Conservation (phyloP, 2,113 vertebrate species). For the Suncus etruscus region DNA sequence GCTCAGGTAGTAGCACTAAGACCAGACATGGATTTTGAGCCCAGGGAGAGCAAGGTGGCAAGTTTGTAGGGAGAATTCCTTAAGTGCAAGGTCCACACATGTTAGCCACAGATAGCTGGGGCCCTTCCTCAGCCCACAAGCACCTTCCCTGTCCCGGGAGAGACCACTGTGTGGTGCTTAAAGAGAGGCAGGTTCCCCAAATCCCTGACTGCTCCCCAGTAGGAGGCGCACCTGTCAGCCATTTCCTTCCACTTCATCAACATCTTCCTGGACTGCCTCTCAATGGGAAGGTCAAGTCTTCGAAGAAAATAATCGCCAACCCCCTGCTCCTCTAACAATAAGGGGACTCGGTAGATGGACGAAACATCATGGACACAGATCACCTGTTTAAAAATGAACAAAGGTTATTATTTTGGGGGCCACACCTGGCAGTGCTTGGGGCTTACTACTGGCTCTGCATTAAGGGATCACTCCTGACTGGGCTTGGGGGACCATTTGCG, state of each 20-base stretch:
- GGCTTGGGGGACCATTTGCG: too few species aligned
- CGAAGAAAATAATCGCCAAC: slow-evolving; percentile 94
- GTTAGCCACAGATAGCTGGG: too few species aligned
- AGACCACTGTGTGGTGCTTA: not conserved
- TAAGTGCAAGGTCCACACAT: not conserved
- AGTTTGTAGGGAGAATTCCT: not conserved
- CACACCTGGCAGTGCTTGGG: too few species aligned
- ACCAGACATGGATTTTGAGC: too few species aligned
- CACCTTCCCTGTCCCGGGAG: not conserved
- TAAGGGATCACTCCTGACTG: too few species aligned
- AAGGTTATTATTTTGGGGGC: not conserved
- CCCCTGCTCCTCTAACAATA: slow-evolving; percentile 95
- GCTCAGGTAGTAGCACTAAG: too few species aligned
- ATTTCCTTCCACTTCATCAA: slow-evolving; percentile 98
- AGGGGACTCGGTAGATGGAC: slow-evolving; percentile 95
- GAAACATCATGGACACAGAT: slow-evolving; percentile 98
- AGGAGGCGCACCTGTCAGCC: slow-evolving; percentile 92
- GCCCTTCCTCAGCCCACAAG: not conserved
- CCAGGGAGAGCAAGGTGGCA: too few species aligned
- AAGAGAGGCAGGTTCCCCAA: not conserved
- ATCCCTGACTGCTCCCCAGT: not conserved
- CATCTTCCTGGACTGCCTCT: slow-evolving; percentile 92
- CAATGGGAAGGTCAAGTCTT: slow-evolving; percentile 94
- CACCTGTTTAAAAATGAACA: slow-evolving; percentile 87
- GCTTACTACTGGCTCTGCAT: too few species aligned